Evolutionary conservation across 2,797 vertebrate species (phyloP), one percentile per base, ranked within the genome.

Genomic region (Siniperca scherzeri): DNA sequence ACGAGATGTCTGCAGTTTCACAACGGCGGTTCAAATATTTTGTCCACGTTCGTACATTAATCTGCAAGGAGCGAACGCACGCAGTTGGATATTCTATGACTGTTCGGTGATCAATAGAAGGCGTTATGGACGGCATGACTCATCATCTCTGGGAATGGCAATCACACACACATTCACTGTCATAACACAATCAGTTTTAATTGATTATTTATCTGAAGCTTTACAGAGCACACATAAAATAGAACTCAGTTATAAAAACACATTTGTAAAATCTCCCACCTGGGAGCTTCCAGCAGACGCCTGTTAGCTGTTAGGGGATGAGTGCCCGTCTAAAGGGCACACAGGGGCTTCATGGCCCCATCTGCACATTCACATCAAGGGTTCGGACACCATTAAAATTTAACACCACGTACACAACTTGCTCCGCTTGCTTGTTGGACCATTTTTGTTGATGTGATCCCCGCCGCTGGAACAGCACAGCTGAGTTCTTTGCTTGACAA

Each of bases 61-160:
- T 68, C 21, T 56, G 22, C 2, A 9, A 70, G 74, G 16, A 53
- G 61, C 16, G 17, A 13, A 3, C 12, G 4, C 36, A 4, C 56
- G 6, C 7, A 7, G 55, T 11, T 57, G 76, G 60, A 61, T 64
- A 25, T 78, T 30, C 2, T 40, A 17, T 16, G 69, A 48, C 61
- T 59, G 68, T 21, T 64, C 68, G 2, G 38, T 60, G 67, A 81
- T 86, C 77, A 68, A 21, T 78, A 74, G 42, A 3, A 40, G 72
- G 8, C 0, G 9, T 13, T 4, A 65, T 59, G 52, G 21, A 70
- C 38, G 1, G 5, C 0, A 13, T 55, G 73, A 75, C 67, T 80
- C 69, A 64, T 80, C 70, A 4, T 44, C 77, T 71, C 56, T 66
- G 55, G n/a, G 9, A 74, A 48, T 77, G 16, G 8, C n/a, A 61